Evolutionary conservation across 1,140 invertebrate species (phyloP).

Genomic region (Drosophila suzukii): DNA sequence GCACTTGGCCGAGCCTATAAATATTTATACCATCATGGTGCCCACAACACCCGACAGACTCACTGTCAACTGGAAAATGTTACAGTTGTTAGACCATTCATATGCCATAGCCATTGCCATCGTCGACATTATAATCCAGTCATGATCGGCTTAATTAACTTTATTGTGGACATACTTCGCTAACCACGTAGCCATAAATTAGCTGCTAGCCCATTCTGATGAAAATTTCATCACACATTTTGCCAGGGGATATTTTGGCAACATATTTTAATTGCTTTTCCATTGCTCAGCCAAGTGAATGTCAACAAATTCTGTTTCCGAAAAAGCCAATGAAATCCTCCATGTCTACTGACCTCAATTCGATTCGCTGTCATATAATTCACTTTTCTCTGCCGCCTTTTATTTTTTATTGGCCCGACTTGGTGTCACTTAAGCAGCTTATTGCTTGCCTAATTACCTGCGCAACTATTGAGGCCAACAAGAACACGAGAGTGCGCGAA

Average conservation of each 20-base stretch:
- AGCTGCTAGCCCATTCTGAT: constrained; percentile 3
- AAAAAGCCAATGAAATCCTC: constrained; percentile 7
- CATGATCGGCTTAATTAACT: constrained; percentile 44
- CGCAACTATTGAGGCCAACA: constrained; percentile 60
- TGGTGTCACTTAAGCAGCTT: constrained; percentile 68
- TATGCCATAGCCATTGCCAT: constrained; percentile 1
- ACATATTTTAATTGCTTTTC: constrained; percentile 32
- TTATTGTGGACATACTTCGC: constrained; percentile 26
- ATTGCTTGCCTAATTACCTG: constrained; percentile 77
- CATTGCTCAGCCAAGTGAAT: constrained; percentile 1
- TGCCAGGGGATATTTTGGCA: constrained; percentile 6
- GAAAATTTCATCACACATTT: constrained; percentile 3
- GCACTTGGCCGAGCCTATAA: constrained; percentile 56
- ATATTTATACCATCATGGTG: constrained; percentile 55
- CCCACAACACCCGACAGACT: neutral
- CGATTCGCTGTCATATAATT: constrained; percentile 31
- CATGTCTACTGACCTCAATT: constrained; percentile 39
- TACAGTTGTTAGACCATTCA: constrained; percentile 28
- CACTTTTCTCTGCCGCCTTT: constrained; percentile 35
- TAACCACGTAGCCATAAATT: constrained; percentile 13
- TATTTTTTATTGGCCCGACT: constrained; percentile 33
- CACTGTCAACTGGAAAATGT: constrained; percentile 27
- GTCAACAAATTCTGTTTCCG: constrained; percentile 7
- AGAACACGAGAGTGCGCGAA: constrained; percentile 38
- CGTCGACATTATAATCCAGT: constrained; percentile 22